Conservation (phyloP, 2,888 invertebrate species). For the Standfussiana lucernea region DNA sequence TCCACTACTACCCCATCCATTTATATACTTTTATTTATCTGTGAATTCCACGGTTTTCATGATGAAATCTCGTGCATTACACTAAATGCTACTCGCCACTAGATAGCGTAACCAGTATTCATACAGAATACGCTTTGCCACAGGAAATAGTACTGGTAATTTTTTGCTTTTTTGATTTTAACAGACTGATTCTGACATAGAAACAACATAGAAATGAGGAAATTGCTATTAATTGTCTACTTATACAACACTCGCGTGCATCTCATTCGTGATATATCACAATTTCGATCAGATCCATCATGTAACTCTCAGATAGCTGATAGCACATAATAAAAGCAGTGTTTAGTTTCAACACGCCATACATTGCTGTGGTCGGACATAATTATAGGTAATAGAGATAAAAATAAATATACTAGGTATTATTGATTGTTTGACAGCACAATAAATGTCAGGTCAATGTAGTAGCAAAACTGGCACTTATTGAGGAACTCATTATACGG, state of each 20-base stretch:
- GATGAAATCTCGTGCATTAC: background rate
- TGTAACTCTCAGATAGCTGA: conserved; percentile 14
- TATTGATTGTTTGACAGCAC: conserved; percentile 29
- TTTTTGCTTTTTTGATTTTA: conserved; percentile 12
- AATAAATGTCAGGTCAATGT: conserved; percentile 9
- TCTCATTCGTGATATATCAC: conserved; percentile 33
- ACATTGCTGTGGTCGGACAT: background rate
- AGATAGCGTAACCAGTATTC: conserved; percentile 30
- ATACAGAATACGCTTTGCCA: background rate
- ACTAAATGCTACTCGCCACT: conserved; percentile 17
- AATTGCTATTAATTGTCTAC: conserved; percentile 23
- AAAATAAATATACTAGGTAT: conserved; percentile 1
- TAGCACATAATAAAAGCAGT: conserved; percentile 14
- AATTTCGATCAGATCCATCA: conserved; percentile 24
- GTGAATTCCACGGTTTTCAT: background rate
- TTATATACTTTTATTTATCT: background rate
- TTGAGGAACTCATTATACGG: background rate
- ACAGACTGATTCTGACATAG: background rate
- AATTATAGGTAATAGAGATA: conserved; percentile 10
- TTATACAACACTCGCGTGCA: conserved; percentile 37
- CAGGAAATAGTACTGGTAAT: background rate
- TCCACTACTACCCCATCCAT: background rate
- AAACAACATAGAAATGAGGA: conserved; percentile 13
- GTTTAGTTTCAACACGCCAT: conserved; percentile 26
- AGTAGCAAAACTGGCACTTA: conserved; percentile 8